Conservation (phyloP, 1,140 invertebrate species). For the Ectropis grisescens region DNA sequence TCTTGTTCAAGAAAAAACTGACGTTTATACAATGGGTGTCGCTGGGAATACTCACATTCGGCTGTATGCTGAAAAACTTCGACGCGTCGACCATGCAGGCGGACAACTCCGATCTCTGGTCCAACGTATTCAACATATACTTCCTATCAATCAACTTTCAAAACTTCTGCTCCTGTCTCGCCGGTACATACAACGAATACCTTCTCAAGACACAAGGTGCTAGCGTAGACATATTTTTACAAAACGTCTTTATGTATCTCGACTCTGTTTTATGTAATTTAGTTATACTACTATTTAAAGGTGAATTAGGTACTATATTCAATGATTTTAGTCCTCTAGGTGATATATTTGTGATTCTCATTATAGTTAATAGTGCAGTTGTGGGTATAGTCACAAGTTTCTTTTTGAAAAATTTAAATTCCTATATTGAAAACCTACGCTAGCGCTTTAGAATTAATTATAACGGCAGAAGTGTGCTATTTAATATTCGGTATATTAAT, state of each 20-base stretch:
- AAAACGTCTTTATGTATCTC: conserved; percentile 97
- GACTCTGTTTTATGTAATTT: conserved; percentile 94
- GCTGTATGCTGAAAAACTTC: conserved; percentile 93
- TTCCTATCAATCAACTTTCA: conserved; percentile 84
- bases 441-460: conserved; percentile 91
- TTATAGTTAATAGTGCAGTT: conserved; percentile 91
- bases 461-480: conserved; percentile 92
- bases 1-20: conserved; percentile 87
- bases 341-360: conserved; percentile 80
- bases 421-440: conserved; percentile 97
- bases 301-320: conserved; percentile 74
- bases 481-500: conserved; percentile 91
- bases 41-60: conserved; percentile 85
- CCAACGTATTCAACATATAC: conserved; percentile 75
- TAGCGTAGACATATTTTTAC: conserved; percentile 90
- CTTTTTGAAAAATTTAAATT: conserved; percentile 94
- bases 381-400: conserved; percentile 95
- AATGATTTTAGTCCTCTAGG: conserved; percentile 73
- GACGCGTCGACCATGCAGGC: conserved; percentile 64
- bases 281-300: conserved; percentile 76
- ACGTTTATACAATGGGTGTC: conserved; percentile 92
- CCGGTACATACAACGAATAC: conserved; percentile 97
- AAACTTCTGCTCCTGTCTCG: conserved; percentile 93
- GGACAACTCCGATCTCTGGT: conserved; percentile 34
- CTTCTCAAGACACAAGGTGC: conserved; percentile 88